Evolutionary conservation across 2,797 vertebrate genomes (phyloP).

Genomic region (Pampus argenteus): DNA sequence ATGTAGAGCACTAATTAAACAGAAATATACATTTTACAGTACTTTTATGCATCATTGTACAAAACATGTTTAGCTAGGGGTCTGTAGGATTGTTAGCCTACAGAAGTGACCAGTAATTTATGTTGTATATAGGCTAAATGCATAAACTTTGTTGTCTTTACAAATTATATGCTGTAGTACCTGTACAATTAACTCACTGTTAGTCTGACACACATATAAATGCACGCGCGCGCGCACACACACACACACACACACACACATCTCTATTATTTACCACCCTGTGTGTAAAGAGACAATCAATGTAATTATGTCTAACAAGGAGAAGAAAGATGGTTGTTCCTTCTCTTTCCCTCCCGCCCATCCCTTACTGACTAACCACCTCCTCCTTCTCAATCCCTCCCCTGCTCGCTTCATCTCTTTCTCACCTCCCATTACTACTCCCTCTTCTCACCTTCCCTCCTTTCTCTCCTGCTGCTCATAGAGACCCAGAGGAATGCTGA

Average conservation of each 20-base stretch:
- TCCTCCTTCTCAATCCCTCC: neutral
- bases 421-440: slow-evolving; percentile 29
- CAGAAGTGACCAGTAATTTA: neutral
- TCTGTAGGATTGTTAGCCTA: neutral
- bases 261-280: neutral
- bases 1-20: too few species aligned
- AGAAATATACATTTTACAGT: too few species aligned
- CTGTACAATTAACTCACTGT: neutral
- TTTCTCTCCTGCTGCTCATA: slow-evolving; percentile 30
- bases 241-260: neutral
- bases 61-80: too few species aligned
- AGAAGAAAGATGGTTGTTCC: slow-evolving; percentile 9
- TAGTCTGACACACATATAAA: neutral
- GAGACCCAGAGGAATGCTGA: slow-evolving; percentile 69
- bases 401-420: slow-evolving; percentile 18
- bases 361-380: neutral
- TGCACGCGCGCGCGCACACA: neutral
- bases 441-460: neutral
- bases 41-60: too few species aligned
- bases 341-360: neutral
- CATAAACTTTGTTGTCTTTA: neutral
- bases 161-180: neutral
- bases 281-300: slow-evolving; percentile 10
- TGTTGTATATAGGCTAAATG: neutral
- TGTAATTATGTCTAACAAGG: slow-evolving; percentile 10